Percentiles rank a stretch among this genome's conserved stretches.
Evolutionary conservation across 1,140 invertebrate species (phyloP).

Genomic region (Pachypsylla venusta): DNA sequence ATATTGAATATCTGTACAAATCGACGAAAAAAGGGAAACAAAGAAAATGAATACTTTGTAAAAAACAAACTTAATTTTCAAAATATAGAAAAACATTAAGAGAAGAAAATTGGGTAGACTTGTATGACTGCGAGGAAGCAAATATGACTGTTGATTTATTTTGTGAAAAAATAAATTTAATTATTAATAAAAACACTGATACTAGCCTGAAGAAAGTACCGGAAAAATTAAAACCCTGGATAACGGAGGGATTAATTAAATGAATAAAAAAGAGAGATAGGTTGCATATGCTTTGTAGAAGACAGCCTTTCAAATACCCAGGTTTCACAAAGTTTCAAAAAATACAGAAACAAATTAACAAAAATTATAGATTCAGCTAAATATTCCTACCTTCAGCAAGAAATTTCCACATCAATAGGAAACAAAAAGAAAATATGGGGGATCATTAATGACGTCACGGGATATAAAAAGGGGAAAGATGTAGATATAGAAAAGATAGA

Average conservation of each 20-base stretch:
- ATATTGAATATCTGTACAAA: background rate
- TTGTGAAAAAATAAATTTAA: background rate
- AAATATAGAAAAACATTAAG: background rate
- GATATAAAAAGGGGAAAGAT: background rate
- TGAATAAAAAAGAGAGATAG: background rate
- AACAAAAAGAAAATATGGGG: background rate
- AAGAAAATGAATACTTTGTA: background rate
- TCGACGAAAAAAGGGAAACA: background rate
- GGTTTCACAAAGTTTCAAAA: background rate
- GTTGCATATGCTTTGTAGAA: too few species aligned
- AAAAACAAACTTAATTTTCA: background rate
- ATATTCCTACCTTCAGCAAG: background rate
- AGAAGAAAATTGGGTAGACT: background rate
- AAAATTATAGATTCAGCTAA: background rate
- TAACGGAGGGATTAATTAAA: background rate
- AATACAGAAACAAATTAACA: background rate
- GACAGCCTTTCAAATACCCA: background rate
- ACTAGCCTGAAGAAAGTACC: background rate
- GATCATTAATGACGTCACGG: background rate
- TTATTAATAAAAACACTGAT: background rate
- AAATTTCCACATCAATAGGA: background rate
- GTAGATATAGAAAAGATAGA: background rate
- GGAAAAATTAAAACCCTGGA: background rate
- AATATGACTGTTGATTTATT: background rate
- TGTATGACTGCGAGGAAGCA: background rate